Percentiles rank a stretch among this genome's conserved stretches.
These are phyloP conservation scores for Saturnia japonica DNA, from an alignment of 2,888 invertebrate genomes.

Conservation along the genomic window DNA sequence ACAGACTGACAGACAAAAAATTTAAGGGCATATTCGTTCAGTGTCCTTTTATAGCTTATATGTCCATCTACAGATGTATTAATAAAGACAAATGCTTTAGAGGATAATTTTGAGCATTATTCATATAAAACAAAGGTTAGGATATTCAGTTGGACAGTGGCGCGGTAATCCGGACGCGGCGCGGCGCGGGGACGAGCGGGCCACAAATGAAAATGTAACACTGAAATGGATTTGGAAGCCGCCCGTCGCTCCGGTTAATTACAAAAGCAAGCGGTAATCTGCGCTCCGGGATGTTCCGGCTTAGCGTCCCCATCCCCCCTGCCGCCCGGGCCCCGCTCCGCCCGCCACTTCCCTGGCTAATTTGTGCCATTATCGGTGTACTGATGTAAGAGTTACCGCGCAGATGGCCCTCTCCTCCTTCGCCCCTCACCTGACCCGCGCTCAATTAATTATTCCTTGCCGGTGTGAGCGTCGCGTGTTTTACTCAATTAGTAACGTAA, in stretches of 20 bases:
- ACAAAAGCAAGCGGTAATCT: conserved; percentile 83
- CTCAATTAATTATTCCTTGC: conserved; percentile 81
- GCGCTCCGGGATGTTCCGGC: conserved; percentile 82
- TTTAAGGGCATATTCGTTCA: no score
- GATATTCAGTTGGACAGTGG: conserved; percentile 61
- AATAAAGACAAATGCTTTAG: no score
- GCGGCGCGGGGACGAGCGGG: conserved; percentile 63
- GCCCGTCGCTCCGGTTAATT: conserved; percentile 82
- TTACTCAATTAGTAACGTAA: conserved; percentile 83
- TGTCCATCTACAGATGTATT: no score
- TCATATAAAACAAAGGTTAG: conserved; percentile 55
- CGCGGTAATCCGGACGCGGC: conserved; percentile 66
- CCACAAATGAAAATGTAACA: conserved; percentile 83
- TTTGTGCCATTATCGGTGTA: conserved; percentile 83
- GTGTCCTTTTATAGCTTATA: no score
- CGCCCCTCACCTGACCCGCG: conserved; percentile 61
- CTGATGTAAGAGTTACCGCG: conserved; percentile 82
- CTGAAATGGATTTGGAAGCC: conserved; percentile 82
- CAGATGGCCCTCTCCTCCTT: conserved; percentile 68
- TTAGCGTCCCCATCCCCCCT: conserved; percentile 78
- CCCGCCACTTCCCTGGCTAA: conserved; percentile 79
- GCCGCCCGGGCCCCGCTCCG: conserved; percentile 50
- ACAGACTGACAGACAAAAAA: no score
- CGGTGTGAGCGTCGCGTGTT: conserved; percentile 82
- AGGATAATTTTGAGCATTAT: conserved; percentile 44